phyloP scores from a whole-genome alignment of 2,113 vertebrate species.

The Meleagris gallopavo region DNA sequence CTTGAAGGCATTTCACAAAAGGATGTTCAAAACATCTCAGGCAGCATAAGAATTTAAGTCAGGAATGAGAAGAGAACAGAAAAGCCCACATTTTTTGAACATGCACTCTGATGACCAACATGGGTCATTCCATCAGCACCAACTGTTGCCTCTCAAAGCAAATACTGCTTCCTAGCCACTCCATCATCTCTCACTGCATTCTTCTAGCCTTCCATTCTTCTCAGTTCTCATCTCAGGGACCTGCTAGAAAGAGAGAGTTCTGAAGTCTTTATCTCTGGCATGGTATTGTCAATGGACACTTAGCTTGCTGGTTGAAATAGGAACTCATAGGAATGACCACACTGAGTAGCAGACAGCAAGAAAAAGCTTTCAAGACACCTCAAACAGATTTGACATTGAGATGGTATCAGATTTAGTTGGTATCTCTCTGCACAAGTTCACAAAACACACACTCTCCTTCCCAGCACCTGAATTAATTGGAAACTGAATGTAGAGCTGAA shows the following conservation, averaged over 20 bases:
- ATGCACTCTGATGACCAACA: not conserved
- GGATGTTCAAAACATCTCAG: slow-evolving; percentile 95
- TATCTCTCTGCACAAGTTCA: not conserved
- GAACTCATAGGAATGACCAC: not conserved
- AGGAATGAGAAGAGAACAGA: slow-evolving; percentile 36
- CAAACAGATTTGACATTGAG: not conserved
- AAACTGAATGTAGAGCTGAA: too few species aligned
- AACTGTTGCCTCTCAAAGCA: not conserved
- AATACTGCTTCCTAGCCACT: not conserved
- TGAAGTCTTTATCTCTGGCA: not conserved
- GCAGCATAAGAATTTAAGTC: slow-evolving; percentile 94
- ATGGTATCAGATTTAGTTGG: not conserved
- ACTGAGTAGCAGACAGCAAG: not conserved
- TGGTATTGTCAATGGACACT: not conserved
- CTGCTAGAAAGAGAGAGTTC: not conserved
- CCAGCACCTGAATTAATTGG: not conserved
- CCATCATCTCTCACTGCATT: not conserved
- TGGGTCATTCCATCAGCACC: not conserved
- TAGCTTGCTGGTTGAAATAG: not conserved
- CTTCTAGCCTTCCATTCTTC: not conserved
- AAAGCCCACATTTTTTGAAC: not conserved
- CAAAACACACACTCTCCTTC: not conserved
- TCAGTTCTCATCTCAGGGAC: not conserved
- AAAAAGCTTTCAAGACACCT: not conserved
- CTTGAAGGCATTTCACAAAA: slow-evolving; percentile 93